A percentile compares a stretch with the other conserved stretches of the same genome.
Conservation (phyloP, 2,888 invertebrate genomes). For the Cremastobaeus sp. region DNA sequence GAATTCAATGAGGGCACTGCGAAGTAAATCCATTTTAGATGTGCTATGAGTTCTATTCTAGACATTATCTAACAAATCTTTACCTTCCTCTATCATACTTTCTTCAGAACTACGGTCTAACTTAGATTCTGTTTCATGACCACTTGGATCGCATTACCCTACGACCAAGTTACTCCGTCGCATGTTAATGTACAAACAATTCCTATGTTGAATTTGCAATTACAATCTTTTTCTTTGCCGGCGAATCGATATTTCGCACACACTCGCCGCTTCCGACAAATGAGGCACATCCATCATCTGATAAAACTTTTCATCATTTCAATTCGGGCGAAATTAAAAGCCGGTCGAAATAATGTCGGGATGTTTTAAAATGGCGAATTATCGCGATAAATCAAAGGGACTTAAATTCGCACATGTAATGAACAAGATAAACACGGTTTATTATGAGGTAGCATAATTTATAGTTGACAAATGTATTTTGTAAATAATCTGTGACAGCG, state of each 20-base stretch:
- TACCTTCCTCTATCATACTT: constrained; percentile 53
- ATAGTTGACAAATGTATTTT: too few relatives aligned
- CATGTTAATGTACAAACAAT: constrained; percentile 55
- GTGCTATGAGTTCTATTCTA: constrained; percentile 58
- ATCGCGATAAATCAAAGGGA: too few relatives aligned
- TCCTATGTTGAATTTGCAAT: constrained; percentile 14
- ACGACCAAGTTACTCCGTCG: constrained; percentile 32
- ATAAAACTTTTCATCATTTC: too few relatives aligned
- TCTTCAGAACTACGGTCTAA: constrained; percentile 54
- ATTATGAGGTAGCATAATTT: too few relatives aligned
- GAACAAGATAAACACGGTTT: too few relatives aligned
- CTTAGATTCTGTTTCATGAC: constrained; percentile 40
- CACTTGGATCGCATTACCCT: constrained; percentile 41
- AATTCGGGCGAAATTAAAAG: too few relatives aligned
- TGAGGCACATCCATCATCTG: too few relatives aligned
- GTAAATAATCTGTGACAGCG: too few relatives aligned
- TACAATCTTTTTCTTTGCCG: not conserved
- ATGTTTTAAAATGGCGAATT: too few relatives aligned
- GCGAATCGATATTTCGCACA: not conserved
- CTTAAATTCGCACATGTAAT: too few relatives aligned
- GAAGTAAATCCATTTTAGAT: constrained; percentile 58
- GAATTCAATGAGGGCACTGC: constrained; percentile 58
- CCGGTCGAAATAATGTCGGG: too few relatives aligned
- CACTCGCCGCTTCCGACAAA: too few relatives aligned
- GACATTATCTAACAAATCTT: constrained; percentile 57